Base-by-base conservation (phyloP, 1,140 invertebrate genomes). In the Calosoma granatense region DNA sequence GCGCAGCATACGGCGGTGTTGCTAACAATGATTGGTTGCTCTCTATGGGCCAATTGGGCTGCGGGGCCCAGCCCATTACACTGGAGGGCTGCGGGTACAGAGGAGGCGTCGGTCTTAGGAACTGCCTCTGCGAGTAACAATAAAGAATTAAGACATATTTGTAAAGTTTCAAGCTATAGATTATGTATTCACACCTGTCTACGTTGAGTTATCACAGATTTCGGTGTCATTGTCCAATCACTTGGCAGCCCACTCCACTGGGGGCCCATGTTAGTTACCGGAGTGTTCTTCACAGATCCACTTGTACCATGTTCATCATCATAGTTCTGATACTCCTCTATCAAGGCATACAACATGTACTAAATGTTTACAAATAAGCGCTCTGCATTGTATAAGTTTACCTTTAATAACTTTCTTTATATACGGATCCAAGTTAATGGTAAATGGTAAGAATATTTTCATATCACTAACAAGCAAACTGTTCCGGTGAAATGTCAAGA, bases 381-480 rank as follows among this genome's bases (percentile, higher is more conserved):
- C 14, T 6, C 6, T 15, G 6, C 26, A 36, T 36, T 36, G n/a
- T 20, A 56, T 9, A 47, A 56, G 57, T 17, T 64, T 74, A 90
- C 89, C 90, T 83, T 94, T 93, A 36, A 97, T 93, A 22, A 94
- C 88, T 76, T 97, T 97, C 65, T 93, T 88, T 17, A 98, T 84
- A 67, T 94, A 97, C 0, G 94, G 95, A 78, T 98, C 94, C 15
- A 97, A 74, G 72, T 97, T 97, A 57, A 97, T 97, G 12, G 94
- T 97, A 67, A 97, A 97, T 0, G 94, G 94, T 52, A 97, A 73
- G 69, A 97, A 97, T 63, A 96, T 89, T 69, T 94, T 93, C 65
- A 98, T 79, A 70, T 97, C 93, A 54, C 86, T 86, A 6, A 90
- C 81, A 3, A 89, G 77, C 26, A 92, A 74, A 70, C 87, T 85